Base-by-base conservation (phyloP, 1,140 invertebrate genomes). In the Sarcophaga bullata region DNA sequence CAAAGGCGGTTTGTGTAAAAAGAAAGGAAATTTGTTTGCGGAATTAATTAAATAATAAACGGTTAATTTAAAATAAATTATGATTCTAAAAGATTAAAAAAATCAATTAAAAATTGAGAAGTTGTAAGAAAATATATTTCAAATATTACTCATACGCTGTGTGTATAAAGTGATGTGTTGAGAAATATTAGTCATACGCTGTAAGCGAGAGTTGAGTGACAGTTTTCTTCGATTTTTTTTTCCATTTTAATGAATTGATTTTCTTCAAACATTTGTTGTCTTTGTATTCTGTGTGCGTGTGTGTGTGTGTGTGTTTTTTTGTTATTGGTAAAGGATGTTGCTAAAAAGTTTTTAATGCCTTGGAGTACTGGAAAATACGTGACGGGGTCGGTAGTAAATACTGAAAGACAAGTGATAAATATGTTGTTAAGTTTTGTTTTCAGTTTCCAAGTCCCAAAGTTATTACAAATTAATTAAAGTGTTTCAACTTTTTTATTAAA, bases 161-260 rank as follows among this genome's bases (percentile, higher is more conserved):
- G 62, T 72, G 17, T 62, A 72, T n/a, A 13, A 8, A 9, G 62
- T 6, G 37, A 25, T 80, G 78, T 76, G 76, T 17, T 68, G 17
- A 37, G 25, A 37, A 37, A 82, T 62, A 54, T 54, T 58, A 54
- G 17, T 47, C 54, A 17, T 62, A 75, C 62, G 25, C 73, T 81
- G 25, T 37, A 37, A 37, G 25, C 25, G 25, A 37, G 25, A 37
- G 25, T 37, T 37, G 25, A 37, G 15, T 58, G 25, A 58, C n/a
- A 13, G 54, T 58, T 58, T 15, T 58, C 13, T 13, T 4, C 25
- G 25, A 37, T 2, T 1, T 37, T 37, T 25, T 8, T 68, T 68
- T 68, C 19, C 19, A 68, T 25, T 68, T 68, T 68, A 25, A 0
- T 19, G 19, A 68, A 68, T 68, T 68, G 62, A 68, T 19, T 19